A percentile compares a stretch with the other conserved stretches of the same genome.
Conservation (phyloP, 2,797 vertebrate genomes). For the Harpagifer antarcticus region DNA sequence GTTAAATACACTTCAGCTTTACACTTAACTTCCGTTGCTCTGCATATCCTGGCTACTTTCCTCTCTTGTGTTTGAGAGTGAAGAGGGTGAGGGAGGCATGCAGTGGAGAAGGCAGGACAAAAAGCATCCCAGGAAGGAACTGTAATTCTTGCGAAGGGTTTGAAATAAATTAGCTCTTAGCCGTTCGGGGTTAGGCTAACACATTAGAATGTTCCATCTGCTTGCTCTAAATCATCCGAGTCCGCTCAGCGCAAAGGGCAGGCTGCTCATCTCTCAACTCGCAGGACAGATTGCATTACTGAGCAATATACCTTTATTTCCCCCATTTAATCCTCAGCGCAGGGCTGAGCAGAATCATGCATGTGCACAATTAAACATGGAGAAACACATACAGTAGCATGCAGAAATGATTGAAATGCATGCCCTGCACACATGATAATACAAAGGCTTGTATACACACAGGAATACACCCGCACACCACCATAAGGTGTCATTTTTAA, state of each 20-base stretch:
- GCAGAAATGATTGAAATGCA: conserved; percentile 11
- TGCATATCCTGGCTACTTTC: conserved; percentile 2
- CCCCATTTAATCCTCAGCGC: conserved; percentile 77
- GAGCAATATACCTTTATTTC: conserved; percentile 82
- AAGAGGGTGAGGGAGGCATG: conserved; percentile 12
- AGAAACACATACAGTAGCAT: conserved; percentile 33
- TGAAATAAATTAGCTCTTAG: conserved; percentile 83
- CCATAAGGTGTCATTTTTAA: conserved; percentile 72
- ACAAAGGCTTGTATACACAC: conserved; percentile 20
- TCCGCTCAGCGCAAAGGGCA: conserved; percentile 79
- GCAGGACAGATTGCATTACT: conserved; percentile 82
- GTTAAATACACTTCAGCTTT: conserved; percentile 52
- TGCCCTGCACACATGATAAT: neutral
- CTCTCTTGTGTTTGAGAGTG: conserved; percentile 11
- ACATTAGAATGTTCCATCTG: conserved; percentile 83
- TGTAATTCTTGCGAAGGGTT: conserved; percentile 76
- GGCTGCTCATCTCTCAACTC: conserved; percentile 80
- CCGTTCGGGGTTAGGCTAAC: conserved; percentile 83
- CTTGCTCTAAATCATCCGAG: conserved; percentile 80
- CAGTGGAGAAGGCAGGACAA: neutral
- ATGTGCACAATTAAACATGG: conserved; percentile 53
- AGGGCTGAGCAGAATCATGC: conserved; percentile 42
- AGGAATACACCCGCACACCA: conserved; percentile 6
- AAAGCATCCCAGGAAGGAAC: conserved; percentile 47
- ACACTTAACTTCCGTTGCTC: conserved; percentile 19